phyloP scores from a whole-genome alignment of 2,888 invertebrate genomes.

The Drosophila suboccidentalis region DNA sequence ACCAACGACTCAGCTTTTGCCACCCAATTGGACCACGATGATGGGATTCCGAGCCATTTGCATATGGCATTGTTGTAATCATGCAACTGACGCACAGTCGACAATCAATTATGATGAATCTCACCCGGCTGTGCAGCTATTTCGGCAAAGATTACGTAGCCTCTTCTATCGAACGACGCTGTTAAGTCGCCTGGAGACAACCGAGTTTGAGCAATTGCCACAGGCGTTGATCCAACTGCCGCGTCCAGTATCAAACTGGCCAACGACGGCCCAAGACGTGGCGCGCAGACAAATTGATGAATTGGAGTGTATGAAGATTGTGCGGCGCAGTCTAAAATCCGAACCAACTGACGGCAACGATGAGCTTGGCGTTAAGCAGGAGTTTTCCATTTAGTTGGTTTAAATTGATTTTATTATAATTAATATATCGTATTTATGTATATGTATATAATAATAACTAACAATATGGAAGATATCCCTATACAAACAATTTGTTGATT shows the following conservation, averaged over 20 bases:
- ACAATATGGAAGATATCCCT: conserved; percentile 57
- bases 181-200: conserved; percentile 76
- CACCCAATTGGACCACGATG: conserved; percentile 82
- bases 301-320: not conserved
- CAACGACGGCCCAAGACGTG: not conserved
- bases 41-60: conserved; percentile 83
- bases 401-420: conserved; percentile 45
- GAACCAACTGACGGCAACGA: conserved; percentile 9
- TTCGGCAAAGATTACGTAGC: conserved; percentile 74
- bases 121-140: conserved; percentile 59
- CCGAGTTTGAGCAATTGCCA: conserved; percentile 89
- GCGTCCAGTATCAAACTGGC: conserved; percentile 18
- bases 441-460: conserved; percentile 64
- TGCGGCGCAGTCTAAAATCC: not conserved
- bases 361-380: conserved; percentile 21
- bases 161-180: conserved; percentile 80
- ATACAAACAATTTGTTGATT: conserved; percentile 20
- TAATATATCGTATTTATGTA: conserved; percentile 37
- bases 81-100: not conserved
- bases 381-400: conserved; percentile 15
- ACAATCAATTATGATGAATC: conserved; percentile 30
- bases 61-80: conserved; percentile 55
- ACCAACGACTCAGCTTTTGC: conserved; percentile 45
- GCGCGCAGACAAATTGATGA: conserved; percentile 27
- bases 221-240: conserved; percentile 79